Conservation (phyloP, 2,113 vertebrate species). For the Myotis davidii region DNA sequence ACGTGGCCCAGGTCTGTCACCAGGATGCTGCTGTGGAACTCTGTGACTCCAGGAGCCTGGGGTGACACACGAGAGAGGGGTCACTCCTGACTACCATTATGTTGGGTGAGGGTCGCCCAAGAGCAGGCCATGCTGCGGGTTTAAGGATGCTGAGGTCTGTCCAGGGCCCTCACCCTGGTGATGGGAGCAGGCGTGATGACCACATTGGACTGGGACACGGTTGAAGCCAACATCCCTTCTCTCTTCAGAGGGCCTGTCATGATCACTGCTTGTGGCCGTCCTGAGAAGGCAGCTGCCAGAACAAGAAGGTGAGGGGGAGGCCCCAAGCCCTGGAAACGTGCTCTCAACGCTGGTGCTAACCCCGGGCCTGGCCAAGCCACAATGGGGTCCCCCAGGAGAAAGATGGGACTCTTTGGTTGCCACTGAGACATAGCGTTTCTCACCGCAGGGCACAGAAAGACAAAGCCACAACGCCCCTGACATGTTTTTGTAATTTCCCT, state of each 20-base stretch:
- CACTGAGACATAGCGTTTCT: background rate
- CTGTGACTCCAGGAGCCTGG: slow-evolving; percentile 87
- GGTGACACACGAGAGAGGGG: slow-evolving; percentile 44
- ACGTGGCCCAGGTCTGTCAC: slow-evolving; percentile 82
- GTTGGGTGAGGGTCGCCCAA: background rate
- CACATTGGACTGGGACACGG: slow-evolving; percentile 87
- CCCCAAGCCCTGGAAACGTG: rapidly evolving
- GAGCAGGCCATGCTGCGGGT: background rate
- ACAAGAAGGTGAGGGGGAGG: slow-evolving; percentile 58
- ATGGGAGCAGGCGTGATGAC: slow-evolving; percentile 91
- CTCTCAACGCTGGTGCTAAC: rapidly evolving
- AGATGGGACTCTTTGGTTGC: background rate
- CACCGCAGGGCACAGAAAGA: background rate
- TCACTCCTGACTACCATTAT: background rate
- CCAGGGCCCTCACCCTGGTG: slow-evolving; percentile 84
- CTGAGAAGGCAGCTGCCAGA: slow-evolving; percentile 88
- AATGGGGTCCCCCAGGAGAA: background rate
- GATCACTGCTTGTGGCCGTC: slow-evolving; percentile 90
- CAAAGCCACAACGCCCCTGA: background rate
- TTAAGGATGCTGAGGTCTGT: background rate
- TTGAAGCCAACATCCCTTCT: slow-evolving; percentile 87
- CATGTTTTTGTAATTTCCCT: background rate
- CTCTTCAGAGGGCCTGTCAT: slow-evolving; percentile 92
- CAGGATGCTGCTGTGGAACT: slow-evolving; percentile 88
- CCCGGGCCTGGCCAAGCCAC: background rate